Conservation (phyloP, 2,888 invertebrate species). For the Iselma pallidipennis region DNA sequence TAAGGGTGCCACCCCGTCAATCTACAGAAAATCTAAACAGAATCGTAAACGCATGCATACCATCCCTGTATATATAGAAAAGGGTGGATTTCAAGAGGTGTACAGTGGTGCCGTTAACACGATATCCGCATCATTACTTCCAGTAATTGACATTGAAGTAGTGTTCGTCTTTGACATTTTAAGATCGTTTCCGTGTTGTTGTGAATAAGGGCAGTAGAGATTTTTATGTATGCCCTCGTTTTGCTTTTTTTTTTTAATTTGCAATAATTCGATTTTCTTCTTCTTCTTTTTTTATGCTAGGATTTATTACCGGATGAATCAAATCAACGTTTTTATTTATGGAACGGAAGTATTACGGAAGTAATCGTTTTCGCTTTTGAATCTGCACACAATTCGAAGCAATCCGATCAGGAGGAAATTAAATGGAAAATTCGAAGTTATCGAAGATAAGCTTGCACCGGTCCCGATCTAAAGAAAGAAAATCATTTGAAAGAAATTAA, state of each 20-base stretch:
- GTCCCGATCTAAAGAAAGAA: not conserved
- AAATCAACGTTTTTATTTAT: not conserved
- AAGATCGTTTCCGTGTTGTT: not conserved
- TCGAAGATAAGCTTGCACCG: not conserved
- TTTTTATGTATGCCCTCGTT: too few species aligned
- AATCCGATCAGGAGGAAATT: not conserved
- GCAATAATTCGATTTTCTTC: too few species aligned
- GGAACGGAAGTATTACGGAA: not conserved
- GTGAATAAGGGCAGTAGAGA: too few species aligned
- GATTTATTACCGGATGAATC: not conserved
- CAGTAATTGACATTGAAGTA: slow-evolving; percentile 9
- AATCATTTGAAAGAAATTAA: too few species aligned
- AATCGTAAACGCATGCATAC: slow-evolving; percentile 11
- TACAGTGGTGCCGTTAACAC: slow-evolving; percentile 11
- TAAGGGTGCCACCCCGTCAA: slow-evolving; percentile 22
- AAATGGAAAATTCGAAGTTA: not conserved
- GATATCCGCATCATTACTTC: slow-evolving; percentile 18
- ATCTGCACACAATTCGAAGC: not conserved
- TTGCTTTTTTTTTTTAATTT: too few species aligned
- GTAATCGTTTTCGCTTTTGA: not conserved
- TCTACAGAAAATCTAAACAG: slow-evolving; percentile 17
- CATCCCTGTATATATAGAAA: not conserved
- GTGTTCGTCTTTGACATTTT: slow-evolving; percentile 1
- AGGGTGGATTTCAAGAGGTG: slow-evolving; percentile 3
- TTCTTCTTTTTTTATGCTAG: too few species aligned